A percentile compares a stretch with the other conserved stretches of the same genome.
Evolutionary conservation across 2,888 invertebrate species (phyloP).

Genomic region (Caenorhabditis drosophilae): DNA sequence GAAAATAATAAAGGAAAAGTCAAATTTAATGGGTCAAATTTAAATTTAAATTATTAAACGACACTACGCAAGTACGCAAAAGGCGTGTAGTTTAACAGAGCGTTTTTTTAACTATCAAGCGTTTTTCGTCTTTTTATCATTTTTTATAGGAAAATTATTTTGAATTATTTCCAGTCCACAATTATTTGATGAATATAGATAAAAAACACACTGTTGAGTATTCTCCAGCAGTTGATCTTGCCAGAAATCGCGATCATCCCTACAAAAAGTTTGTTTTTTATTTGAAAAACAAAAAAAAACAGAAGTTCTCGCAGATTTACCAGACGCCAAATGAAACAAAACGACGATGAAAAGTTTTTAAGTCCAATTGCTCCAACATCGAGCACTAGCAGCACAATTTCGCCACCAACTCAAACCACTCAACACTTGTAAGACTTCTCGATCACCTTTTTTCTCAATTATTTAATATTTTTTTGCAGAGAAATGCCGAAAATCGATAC

Average conservation of each 20-base stretch:
- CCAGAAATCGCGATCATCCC: slow-evolving; percentile 4
- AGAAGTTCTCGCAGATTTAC: too few species aligned
- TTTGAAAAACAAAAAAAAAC: too few species aligned
- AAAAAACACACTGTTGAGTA: not conserved
- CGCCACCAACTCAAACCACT: too few species aligned
- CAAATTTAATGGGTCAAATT: too few species aligned
- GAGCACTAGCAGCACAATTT: not conserved
- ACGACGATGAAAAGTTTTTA: slow-evolving; percentile 2
- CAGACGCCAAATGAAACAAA: not conserved
- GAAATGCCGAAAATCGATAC: slow-evolving; percentile 23
- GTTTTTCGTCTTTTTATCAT: not conserved
- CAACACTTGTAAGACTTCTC: too few species aligned
- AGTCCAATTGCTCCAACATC: slow-evolving; percentile 9
- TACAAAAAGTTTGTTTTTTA: too few species aligned
- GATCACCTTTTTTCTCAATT: too few species aligned
- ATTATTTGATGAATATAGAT: not conserved
- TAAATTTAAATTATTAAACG: too few species aligned
- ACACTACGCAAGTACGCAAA: not conserved
- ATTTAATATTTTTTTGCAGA: too few species aligned
- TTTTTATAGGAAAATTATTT: not conserved
- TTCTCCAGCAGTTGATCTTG: slow-evolving; percentile 7
- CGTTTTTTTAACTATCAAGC: not conserved
- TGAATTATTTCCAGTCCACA: not conserved
- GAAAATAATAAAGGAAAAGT: not conserved
- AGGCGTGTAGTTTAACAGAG: not conserved